Evolutionary conservation across 1,140 invertebrate genomes (phyloP), one percentile per base, ranked within the genome.

Genomic region (Brachystomella parvula): DNA sequence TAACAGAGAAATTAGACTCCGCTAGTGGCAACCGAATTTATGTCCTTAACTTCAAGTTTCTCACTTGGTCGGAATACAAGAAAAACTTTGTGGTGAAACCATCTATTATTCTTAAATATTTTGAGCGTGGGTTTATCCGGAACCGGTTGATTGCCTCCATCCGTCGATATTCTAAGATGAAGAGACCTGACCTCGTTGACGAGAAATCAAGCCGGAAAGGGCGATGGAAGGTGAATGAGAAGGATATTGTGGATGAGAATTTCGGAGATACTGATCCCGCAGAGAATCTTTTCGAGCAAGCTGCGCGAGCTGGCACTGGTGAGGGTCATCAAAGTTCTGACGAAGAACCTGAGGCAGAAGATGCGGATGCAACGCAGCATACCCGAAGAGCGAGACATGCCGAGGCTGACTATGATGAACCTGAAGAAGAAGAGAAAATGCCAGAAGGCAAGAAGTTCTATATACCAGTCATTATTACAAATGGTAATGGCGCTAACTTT

Each of bases 351-450:
- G 75, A 76, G 30, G 70, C 61, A 26, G 66, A 83, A 29, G 83
- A 85, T 53, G 83, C 81, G 31, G 83, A 83, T 72, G 82, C 83
- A 0, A 86, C 84, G 21, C 79, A 80, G 29, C 77, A 78, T 3
- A 84, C 83, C 74, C 79, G 78, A 1, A 81, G 79, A 69, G 78
- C 77, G 47, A 81, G 84, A 68, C 83, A 84, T 66, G 78, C 83
- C 44, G 83, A 86, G 69, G 83, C 85, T 47, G 90, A 90, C 47
- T 88, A 89, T 74, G 88, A 92, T 71, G 90, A 92, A 75, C 84
- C 84, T 0, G 88, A 69, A 35, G 67, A 66, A 35, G 61, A 67
- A 19, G 78, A 78, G 26, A 76, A 77, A 26, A 73, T 76, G 44
- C 68, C 75, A 35, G 75, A 77, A 12, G 60, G 69, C 26, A 68